Evolutionary conservation across 2,113 vertebrate species (phyloP), one percentile per base, ranked within the genome.

Genomic region (Zootoca vivipara): DNA sequence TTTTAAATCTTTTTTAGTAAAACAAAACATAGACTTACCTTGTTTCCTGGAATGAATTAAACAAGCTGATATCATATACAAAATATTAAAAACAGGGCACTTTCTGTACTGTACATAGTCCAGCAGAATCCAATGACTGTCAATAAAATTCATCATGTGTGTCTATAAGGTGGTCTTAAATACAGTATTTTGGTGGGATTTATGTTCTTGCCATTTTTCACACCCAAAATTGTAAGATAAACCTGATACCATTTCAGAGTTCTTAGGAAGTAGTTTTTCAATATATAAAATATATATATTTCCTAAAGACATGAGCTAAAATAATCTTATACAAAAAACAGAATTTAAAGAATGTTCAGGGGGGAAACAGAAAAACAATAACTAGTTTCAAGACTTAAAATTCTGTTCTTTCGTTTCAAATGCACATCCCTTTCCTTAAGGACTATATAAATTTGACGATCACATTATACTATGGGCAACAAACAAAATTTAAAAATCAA

Each of bases 401-500:
- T 72, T 28, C 24, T 75, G 4, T 33, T 33, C 72, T 62, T 56
- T 26, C 15, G 7, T 40, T 77, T 72, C 28, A 26, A 33, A 58
- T 4, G 22, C 18, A 72, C 10, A 16, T 18, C 7, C 20, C n/a
- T 35, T 30, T 22, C 13, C 28, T 78, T 46, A 46, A 28, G 35
- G 40, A n/a, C 22, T 12, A 22, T 24, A 13, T 28, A 88, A 75
- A 18, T 83, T 87, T 73, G 42, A 88, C 24, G 7, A 83, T 64
- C 33, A 83, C 81, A 67, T 0, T 0, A 82, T 20, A 35, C 16
- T 85, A 38, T 52, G 35, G 13, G 67, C 86, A 82, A 81, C 0
- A 0, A 28, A 58, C 18, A 74, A 78, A 65, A 90, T 12, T 86
- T 74, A 85, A 85, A 95, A 96, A 78, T 35, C 80, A 96, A 95